A percentile compares a stretch with the other conserved stretches of the same genome.
Evolutionary conservation across 2,113 vertebrate genomes (phyloP).

Genomic region (Burhinus bistriatus): DNA sequence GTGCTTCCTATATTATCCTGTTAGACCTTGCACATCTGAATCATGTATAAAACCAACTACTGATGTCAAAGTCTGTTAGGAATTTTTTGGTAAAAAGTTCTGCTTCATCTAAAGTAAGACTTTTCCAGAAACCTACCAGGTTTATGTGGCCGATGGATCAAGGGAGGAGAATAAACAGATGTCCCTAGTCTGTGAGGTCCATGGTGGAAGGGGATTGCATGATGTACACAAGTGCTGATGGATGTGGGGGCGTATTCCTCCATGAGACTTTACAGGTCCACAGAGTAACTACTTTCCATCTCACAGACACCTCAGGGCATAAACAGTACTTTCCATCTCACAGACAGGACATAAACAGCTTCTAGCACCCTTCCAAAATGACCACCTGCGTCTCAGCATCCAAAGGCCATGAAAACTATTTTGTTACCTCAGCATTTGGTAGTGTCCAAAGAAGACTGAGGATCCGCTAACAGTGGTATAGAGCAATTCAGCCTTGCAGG

Average conservation of each 20-base stretch:
- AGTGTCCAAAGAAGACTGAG: not conserved
- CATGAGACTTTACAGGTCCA: not conserved
- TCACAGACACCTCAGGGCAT: not conserved
- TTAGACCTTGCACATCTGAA: not conserved
- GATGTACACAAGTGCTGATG: not conserved
- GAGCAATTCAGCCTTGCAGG: not conserved
- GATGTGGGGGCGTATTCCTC: not conserved
- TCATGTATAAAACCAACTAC: not conserved
- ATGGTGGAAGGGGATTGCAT: accelerated
- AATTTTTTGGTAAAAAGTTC: not conserved
- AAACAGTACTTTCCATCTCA: not conserved
- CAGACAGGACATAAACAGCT: not conserved
- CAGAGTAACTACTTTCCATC: not conserved
- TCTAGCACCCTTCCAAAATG: not conserved
- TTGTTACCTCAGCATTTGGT: not conserved
- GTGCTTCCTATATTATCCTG: not conserved
- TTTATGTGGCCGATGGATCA: not conserved
- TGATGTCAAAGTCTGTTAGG: not conserved
- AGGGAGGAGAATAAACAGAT: not conserved
- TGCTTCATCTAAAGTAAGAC: not conserved
- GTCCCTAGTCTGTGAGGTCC: not conserved
- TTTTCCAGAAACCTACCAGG: not conserved
- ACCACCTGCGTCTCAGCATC: not conserved
- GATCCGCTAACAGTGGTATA: accelerated
- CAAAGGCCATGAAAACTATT: not conserved